phyloP scores from a whole-genome alignment of 2,888 invertebrate genomes.

The Pristionchus fissidentatus region DNA sequence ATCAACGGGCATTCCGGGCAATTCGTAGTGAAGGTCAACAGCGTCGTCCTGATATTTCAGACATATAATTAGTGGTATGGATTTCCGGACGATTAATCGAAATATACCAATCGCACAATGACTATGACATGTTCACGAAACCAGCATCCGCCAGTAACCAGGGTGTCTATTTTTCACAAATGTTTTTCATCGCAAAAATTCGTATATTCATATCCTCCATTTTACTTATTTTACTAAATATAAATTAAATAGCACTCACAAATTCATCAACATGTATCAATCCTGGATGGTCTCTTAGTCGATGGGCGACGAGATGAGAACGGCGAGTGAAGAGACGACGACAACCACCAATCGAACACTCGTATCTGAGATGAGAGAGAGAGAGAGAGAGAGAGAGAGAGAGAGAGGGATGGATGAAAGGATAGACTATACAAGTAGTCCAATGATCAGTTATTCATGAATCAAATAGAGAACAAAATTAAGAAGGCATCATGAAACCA shows the following conservation, averaged over 20 bases:
- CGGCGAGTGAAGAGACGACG: slow-evolving; percentile 49
- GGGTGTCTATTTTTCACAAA: too few relatives aligned
- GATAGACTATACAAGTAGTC: too few relatives aligned
- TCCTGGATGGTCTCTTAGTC: slow-evolving; percentile 22
- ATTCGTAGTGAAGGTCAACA: background rate
- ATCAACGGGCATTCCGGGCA: background rate
- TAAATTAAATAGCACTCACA: background rate
- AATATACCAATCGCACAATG: too few relatives aligned
- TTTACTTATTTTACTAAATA: background rate
- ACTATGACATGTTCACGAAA: background rate
- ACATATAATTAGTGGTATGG: too few relatives aligned
- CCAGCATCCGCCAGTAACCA: background rate
- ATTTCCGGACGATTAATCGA: too few relatives aligned
- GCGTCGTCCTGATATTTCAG: slow-evolving; percentile 9
- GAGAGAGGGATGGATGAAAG: background rate
- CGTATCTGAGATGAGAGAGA: slow-evolving; percentile 1
- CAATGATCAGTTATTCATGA: too few relatives aligned
- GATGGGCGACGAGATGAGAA: background rate
- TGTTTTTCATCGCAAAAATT: too few relatives aligned
- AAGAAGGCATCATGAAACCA: background rate
- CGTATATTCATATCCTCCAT: too few relatives aligned
- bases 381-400: background rate
- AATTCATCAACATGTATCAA: slow-evolving; percentile 22
- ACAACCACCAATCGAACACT: slow-evolving; percentile 46
- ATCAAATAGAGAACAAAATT: background rate